phyloP scores from a whole-genome alignment of 1,140 invertebrate species.

The Leptinotarsa texana region DNA sequence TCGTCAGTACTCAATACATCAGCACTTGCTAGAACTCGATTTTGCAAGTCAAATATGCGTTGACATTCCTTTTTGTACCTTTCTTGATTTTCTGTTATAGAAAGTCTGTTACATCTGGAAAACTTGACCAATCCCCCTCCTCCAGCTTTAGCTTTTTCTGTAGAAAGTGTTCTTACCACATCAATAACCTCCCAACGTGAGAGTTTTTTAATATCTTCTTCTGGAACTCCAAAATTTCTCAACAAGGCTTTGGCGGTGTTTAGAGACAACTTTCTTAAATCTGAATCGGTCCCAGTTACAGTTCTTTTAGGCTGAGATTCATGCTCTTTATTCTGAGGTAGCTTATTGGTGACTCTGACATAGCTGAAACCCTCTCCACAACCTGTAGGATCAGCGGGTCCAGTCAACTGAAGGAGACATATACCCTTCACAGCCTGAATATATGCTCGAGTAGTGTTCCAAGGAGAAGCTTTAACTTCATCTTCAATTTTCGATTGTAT shows the following conservation, averaged over 20 bases:
- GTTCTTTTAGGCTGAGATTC: slow-evolving; percentile 92
- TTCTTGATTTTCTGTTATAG: slow-evolving; percentile 98
- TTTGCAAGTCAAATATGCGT: slow-evolving; percentile 97
- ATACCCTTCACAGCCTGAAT: slow-evolving; percentile 97
- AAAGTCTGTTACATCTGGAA: slow-evolving; percentile 96
- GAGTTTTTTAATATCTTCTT: slow-evolving; percentile 97
- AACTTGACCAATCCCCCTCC: slow-evolving; percentile 99
- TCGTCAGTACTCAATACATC: slow-evolving; percentile 79
- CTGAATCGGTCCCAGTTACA: slow-evolving; percentile 98
- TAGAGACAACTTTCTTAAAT: slow-evolving; percentile 90
- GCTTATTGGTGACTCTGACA: slow-evolving; percentile 95
- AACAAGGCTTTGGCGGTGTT: slow-evolving; percentile 96
- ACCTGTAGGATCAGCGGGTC: slow-evolving; percentile 94
- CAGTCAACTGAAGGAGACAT: slow-evolving; percentile 92
- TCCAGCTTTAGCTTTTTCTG: slow-evolving; percentile 86
- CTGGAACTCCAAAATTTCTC: slow-evolving; percentile 96
- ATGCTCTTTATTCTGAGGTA: slow-evolving; percentile 84
- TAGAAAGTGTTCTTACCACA: slow-evolving; percentile 77
- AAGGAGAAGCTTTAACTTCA: slow-evolving; percentile 90
- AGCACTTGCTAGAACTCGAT: slow-evolving; percentile 86
- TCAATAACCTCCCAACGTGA: slow-evolving; percentile 99
- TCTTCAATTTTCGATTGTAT: slow-evolving; percentile 97
- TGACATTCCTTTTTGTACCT: slow-evolving; percentile 99
- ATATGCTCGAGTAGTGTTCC: slow-evolving; percentile 93
- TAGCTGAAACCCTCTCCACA: slow-evolving; percentile 97